Conservation (phyloP, 2,797 vertebrate genomes). For the Avahi laniger region DNA sequence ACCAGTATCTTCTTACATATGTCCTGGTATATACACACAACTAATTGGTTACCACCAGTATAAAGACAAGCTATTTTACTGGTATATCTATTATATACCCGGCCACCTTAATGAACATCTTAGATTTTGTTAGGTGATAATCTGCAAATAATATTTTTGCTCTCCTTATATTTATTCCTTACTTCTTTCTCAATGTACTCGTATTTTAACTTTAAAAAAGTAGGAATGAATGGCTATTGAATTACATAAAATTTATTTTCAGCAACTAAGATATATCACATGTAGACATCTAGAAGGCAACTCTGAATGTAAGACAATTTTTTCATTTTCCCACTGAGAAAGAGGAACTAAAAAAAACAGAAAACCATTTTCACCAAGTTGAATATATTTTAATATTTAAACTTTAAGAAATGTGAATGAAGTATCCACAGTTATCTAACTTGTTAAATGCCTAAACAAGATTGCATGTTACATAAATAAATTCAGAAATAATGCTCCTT, state of each 20-base stretch:
- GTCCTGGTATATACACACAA: not conserved
- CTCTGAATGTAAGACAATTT: constrained; percentile 4
- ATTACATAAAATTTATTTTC: not conserved
- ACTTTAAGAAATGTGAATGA: not conserved
- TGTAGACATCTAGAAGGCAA: not conserved
- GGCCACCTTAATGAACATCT: not conserved
- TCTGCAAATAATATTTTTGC: not conserved
- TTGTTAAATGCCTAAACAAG: not conserved
- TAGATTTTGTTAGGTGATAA: not conserved
- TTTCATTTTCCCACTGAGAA: constrained; percentile 13
- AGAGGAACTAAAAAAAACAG: not conserved
- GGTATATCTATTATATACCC: not conserved
- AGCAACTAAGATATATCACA: constrained; percentile 3
- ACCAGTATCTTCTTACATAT: not conserved
- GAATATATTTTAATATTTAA: constrained; percentile 2
- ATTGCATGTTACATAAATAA: not conserved
- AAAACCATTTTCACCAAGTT: not conserved
- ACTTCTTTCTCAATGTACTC: not conserved
- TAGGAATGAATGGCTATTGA: not conserved
- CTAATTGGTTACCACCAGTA: not conserved
- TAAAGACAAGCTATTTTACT: not conserved
- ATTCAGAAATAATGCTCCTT: not conserved
- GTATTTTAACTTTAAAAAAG: constrained; percentile 11
- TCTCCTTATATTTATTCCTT: not conserved
- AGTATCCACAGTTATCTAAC: not conserved